Conservation (phyloP, 2,797 vertebrate genomes). For the Cuculus canorus region DNA sequence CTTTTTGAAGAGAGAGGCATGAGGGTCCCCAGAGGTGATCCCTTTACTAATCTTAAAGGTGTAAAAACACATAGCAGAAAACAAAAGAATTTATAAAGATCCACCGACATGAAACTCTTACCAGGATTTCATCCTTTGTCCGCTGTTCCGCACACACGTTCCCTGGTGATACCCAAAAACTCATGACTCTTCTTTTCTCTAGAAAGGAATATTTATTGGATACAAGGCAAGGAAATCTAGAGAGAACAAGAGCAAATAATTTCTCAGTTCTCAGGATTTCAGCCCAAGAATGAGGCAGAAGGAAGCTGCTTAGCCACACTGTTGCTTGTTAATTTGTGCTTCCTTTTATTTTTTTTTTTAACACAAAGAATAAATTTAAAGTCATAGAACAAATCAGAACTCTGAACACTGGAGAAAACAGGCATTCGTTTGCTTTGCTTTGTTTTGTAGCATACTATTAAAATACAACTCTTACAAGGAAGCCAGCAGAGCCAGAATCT, state of each 20-base stretch:
- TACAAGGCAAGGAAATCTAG: background rate
- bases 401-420: background rate
- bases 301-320: background rate
- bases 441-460: background rate
- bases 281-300: background rate
- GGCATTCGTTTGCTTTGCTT: background rate
- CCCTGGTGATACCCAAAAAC: background rate
- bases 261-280: background rate
- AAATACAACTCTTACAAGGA: background rate
- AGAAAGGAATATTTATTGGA: background rate
- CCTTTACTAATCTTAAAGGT: background rate
- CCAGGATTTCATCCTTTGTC: background rate
- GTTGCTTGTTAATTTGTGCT: background rate
- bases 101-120: background rate
- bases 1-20: background rate
- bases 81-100: background rate
- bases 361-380: background rate
- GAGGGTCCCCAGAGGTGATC: background rate
- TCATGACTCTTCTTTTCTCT: background rate
- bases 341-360: background rate
- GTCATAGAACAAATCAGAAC: background rate
- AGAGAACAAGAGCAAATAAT: background rate
- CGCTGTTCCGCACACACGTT: background rate
- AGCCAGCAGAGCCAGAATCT: background rate
- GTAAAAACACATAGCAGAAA: background rate